phyloP scores from a whole-genome alignment of 2,797 vertebrate species.

The Galaxias olidus region DNA sequence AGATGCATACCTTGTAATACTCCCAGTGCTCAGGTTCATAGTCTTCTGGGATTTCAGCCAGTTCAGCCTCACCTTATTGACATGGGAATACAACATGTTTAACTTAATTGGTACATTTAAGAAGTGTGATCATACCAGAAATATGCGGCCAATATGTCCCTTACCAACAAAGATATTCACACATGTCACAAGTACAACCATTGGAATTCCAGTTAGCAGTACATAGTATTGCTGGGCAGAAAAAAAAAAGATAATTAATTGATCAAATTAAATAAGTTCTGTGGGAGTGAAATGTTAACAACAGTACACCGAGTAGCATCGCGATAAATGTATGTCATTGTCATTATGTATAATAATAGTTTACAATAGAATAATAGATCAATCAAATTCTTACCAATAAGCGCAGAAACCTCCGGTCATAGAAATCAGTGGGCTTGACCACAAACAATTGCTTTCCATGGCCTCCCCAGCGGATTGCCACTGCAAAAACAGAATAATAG shows the following conservation, averaged over 20 bases:
- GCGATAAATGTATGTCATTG: neutral
- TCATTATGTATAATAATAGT: neutral
- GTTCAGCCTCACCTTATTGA: slow-evolving; percentile 84
- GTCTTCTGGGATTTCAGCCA: slow-evolving; percentile 88
- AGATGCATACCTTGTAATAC: slow-evolving; percentile 72
- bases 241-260: slow-evolving; percentile 9
- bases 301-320: neutral
- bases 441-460: slow-evolving; percentile 89
- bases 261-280: neutral
- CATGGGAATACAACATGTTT: slow-evolving; percentile 21
- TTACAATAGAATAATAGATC: neutral
- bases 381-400: slow-evolving; percentile 79
- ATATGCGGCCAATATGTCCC: slow-evolving; percentile 31
- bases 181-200: slow-evolving; percentile 71
- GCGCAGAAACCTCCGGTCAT: slow-evolving; percentile 85
- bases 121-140: neutral
- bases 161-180: slow-evolving; percentile 93
- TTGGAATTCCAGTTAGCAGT: slow-evolving; percentile 86
- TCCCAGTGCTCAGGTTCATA: slow-evolving; percentile 96
- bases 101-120: neutral
- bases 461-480: slow-evolving; percentile 81
- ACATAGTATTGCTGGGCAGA: slow-evolving; percentile 81
- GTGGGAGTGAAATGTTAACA: neutral
- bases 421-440: slow-evolving; percentile 81
- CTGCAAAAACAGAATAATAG: slow-evolving; percentile 68